A percentile compares a stretch with the other conserved stretches of the same genome.
Evolutionary conservation across 2,113 vertebrate species (phyloP).

Genomic region (Mus spicilegus): DNA sequence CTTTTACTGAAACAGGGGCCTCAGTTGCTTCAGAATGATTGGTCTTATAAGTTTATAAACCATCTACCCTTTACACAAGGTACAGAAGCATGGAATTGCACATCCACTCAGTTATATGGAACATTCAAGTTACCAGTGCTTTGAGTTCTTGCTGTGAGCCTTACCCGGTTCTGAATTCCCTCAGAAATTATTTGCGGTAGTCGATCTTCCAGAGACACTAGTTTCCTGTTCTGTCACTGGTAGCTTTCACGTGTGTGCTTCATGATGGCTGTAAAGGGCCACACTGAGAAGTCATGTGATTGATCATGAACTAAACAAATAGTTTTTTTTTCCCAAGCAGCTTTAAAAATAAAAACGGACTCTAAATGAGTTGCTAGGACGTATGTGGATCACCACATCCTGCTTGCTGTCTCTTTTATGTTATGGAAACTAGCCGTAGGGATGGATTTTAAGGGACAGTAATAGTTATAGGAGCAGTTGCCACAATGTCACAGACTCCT

Average conservation of each 20-base stretch:
- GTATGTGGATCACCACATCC: not conserved
- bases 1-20: not conserved
- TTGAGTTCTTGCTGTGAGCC: not conserved
- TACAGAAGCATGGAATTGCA: not conserved
- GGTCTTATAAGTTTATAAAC: not conserved
- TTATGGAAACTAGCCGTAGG: not conserved
- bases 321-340: not conserved
- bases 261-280: not conserved
- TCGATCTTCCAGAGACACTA: not conserved
- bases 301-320: not conserved
- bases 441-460: constrained; percentile 47
- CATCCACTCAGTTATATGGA: not conserved
- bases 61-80: not conserved
- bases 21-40: constrained; percentile 13
- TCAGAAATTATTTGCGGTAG: constrained; percentile 8
- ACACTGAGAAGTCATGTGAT: not conserved
- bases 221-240: not conserved
- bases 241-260: not conserved
- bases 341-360: not conserved
- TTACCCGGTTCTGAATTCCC: not conserved
- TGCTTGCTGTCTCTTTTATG: not conserved
- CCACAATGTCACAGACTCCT: constrained; percentile 40
- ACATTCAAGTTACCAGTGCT: not conserved
- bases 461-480: not conserved
- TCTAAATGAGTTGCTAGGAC: constrained; percentile 42